Evolutionary conservation across 2,113 vertebrate species (phyloP), one percentile per base, ranked within the genome.

Genomic region (Arvicanthis niloticus): DNA sequence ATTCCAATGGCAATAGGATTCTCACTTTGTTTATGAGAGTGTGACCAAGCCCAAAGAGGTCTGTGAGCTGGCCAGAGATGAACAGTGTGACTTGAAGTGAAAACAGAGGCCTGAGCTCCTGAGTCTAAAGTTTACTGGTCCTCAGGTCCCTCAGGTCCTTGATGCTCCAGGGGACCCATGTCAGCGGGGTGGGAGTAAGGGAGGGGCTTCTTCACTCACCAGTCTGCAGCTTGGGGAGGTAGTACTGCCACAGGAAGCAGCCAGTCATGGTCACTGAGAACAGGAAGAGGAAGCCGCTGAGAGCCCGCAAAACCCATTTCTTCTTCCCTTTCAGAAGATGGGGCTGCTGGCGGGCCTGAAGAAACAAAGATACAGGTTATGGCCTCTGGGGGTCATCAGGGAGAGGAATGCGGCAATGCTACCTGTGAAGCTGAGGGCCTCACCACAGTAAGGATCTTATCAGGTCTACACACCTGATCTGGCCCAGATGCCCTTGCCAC

Each of bases 211-310:
- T 0, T 0, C 92, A 98, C 98, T 98, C 97, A 99, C 99, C 97
- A 0, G 95, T 42, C n/a, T 98, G 96, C 96, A 96, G 29, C 95
- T 99, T 99, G 96, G 98, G 99, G 4, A 99, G 98, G 62, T 98
- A 98, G 95, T 99, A 99, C 95, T 99, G 99, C 99, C 99, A 99
- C 51, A 99, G 97, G 94, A 99, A 99, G 97, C 99, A 99, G 93
- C 98, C 98, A 0, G 98, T 99, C 99, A 99, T 99, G 77, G 99
- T 98, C 80, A 98, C 78, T 0, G 99, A 99, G 1, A 99, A 93
- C 93, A 99, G 95, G 76, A 99, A 98, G 95, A 99, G 98, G 98
- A 99, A 98, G 2, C 98, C 37, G 13, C 99, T 98, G 86, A 77
- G 70, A n/a, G 98, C 97, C 7, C 98, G 48, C 0, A 98, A 98